Evolutionary conservation across 2,888 invertebrate genomes (phyloP).

Genomic region (Lymantria dispar): DNA sequence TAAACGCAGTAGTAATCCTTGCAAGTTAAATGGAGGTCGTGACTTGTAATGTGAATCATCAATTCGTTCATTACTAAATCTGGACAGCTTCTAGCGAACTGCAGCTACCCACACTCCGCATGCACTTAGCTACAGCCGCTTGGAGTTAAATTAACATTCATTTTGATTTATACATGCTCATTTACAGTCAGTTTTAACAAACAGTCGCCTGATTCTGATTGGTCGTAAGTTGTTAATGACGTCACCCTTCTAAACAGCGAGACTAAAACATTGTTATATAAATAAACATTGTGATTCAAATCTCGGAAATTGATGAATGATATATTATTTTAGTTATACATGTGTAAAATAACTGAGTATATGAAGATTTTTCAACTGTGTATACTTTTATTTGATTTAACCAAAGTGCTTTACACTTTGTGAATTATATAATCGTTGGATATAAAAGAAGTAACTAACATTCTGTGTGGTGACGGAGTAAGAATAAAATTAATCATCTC

Average conservation of each 20-base stretch:
- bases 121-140: constrained; percentile 19
- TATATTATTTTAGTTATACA: background rate
- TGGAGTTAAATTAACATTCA: constrained; percentile 23
- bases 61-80: constrained; percentile 49
- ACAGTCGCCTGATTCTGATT: constrained; percentile 26
- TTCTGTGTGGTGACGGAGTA: too few species aligned
- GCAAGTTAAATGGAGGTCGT: constrained; percentile 33
- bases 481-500: too few species aligned
- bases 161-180: constrained; percentile 27
- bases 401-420: too few species aligned
- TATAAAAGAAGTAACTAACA: too few species aligned
- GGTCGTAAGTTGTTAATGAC: constrained; percentile 18
- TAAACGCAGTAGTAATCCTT: background rate
- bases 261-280: constrained; percentile 14
- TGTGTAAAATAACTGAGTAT: too few species aligned
- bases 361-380: too few species aligned
- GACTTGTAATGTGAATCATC: constrained; percentile 41
- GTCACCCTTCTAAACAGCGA: constrained; percentile 17
- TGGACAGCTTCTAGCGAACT: constrained; percentile 39
- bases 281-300: constrained; percentile 3
- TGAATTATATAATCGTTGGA: too few species aligned
- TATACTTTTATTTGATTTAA: too few species aligned
- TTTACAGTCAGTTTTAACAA: constrained; percentile 17
- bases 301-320: background rate
- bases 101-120: constrained; percentile 36